Conservation (phyloP, 2,113 vertebrate species). For the Pseudorasbora parva region DNA sequence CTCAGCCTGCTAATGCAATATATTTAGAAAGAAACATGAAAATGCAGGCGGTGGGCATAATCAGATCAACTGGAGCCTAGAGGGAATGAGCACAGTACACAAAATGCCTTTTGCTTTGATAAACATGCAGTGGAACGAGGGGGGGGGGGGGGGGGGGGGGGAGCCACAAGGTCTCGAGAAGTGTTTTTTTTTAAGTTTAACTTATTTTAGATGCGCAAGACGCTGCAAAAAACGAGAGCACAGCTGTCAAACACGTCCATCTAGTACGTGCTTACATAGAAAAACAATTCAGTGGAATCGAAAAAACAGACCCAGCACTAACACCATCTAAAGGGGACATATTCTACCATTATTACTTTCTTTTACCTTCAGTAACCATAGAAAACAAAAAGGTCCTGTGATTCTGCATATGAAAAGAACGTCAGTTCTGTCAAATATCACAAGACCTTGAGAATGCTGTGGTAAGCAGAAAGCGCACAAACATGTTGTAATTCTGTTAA, state of each 20-base stretch:
- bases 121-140: too few relatives aligned
- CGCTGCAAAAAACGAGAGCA: too few relatives aligned
- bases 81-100: neutral
- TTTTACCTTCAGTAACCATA: neutral
- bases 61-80: neutral
- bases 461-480: neutral
- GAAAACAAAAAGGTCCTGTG: neutral
- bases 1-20: neutral
- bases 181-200: too few relatives aligned
- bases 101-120: too few relatives aligned
- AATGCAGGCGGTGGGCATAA: neutral
- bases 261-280: too few relatives aligned
- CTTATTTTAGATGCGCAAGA: too few relatives aligned
- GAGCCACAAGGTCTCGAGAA: too few relatives aligned
- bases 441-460: conserved; percentile 9
- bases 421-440: conserved; percentile 11
- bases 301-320: neutral
- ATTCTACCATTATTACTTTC: neutral
- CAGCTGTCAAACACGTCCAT: too few relatives aligned
- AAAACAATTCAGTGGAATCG: too few relatives aligned
- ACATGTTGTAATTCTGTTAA: neutral
- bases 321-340: neutral
- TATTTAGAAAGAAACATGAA: conserved; percentile 5
- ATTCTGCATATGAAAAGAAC: neutral
- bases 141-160: too few relatives aligned